These are phyloP conservation scores for Trachops cirrhosus DNA, from an alignment of 2,797 vertebrate genomes.

Conservation along the genomic window DNA sequence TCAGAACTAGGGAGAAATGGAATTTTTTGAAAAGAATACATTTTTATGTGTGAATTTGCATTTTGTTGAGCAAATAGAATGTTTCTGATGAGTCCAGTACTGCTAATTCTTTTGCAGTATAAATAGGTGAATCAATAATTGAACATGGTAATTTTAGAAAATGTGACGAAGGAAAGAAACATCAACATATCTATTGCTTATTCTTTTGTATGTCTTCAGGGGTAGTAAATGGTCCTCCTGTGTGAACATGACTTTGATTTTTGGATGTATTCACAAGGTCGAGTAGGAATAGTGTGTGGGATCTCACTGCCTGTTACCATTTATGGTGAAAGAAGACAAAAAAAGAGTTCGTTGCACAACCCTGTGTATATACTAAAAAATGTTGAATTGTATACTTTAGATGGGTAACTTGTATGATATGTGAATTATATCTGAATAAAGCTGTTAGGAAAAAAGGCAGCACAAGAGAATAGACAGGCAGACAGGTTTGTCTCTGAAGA, in stretches of 20 bases:
- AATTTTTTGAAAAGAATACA: not conserved
- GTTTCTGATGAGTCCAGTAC: not conserved
- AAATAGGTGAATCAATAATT: not conserved
- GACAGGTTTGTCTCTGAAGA: not conserved
- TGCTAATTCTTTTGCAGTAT: not conserved
- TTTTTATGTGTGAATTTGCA: conserved; percentile 29
- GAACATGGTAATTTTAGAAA: not conserved
- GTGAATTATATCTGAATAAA: conserved; percentile 10
- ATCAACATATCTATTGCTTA: not conserved
- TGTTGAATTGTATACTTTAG: not conserved
- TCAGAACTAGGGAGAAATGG: not conserved
- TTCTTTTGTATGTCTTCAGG: not conserved
- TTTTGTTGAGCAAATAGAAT: conserved; percentile 45
- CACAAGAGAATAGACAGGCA: not conserved
- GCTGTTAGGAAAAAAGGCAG: not conserved
- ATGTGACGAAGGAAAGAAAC: not conserved
- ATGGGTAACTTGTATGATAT: not conserved
- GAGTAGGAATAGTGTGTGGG: not conserved
- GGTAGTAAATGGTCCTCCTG: not conserved
- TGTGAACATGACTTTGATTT: not conserved
- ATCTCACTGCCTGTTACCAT: not conserved
- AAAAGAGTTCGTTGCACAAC: not conserved
- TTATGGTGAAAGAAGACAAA: not conserved
- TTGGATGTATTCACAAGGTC: not conserved
- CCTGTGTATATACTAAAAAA: not conserved